phyloP scores from a whole-genome alignment of 2,797 vertebrate genomes.

The Myotis vivesi region DNA sequence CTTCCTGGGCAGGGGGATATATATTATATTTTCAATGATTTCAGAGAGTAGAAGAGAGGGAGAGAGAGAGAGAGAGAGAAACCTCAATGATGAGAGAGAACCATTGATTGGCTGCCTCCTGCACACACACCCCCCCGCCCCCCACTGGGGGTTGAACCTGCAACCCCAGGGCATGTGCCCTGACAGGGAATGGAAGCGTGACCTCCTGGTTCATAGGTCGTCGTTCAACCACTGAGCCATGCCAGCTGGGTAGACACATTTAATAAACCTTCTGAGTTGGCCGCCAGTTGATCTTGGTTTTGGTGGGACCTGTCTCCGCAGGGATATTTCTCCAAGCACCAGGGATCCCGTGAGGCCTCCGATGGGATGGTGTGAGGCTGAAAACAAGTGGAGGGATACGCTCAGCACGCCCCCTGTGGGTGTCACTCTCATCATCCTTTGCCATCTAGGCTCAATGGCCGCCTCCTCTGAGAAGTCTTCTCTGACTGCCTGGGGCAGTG shows the following conservation, averaged over 20 bases:
- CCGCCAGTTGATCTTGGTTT: background rate
- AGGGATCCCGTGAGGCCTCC: background rate
- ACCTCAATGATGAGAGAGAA: too few species aligned
- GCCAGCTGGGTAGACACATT: too few species aligned
- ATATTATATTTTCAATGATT: too few species aligned
- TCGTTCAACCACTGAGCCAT: background rate
- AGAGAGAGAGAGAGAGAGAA: too few species aligned
- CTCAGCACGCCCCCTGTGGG: accelerated
- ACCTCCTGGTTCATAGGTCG: background rate
- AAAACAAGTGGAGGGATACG: background rate
- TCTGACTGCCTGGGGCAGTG: background rate
- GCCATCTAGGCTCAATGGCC: background rate
- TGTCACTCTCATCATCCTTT: background rate
- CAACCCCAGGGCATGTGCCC: too few species aligned
- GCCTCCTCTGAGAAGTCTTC: background rate
- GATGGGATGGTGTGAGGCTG: background rate
- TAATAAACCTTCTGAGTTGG: background rate
- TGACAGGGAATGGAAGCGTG: too few species aligned
- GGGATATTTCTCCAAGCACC: background rate
- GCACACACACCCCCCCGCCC: too few species aligned
- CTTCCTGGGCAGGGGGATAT: background rate
- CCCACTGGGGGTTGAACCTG: background rate
- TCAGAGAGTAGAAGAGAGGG: too few species aligned
- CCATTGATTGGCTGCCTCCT: too few species aligned
- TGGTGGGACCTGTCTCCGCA: background rate